Evolutionary conservation across 1,140 invertebrate species (phyloP), one percentile per base, ranked within the genome.

Genomic region (Brachionus sp.): DNA sequence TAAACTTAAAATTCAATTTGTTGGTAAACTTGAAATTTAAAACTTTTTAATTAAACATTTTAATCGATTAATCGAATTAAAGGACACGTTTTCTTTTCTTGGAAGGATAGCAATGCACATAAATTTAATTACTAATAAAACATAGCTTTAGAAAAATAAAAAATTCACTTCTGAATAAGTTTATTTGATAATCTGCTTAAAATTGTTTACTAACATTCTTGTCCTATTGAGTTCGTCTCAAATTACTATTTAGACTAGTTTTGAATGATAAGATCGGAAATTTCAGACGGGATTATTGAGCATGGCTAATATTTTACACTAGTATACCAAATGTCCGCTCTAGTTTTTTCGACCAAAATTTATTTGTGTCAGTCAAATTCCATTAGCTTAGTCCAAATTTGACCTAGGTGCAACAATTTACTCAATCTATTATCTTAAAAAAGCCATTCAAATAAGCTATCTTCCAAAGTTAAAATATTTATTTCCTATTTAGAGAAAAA

Each of bases 61-160:
- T 70, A 70, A 70, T 70, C 66, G 35, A 70, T 70, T 70, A 70
- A 70, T 70, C 35, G 66, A 70, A 70, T 70, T 70, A 42, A 70
- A 44, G 16, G 66, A 70, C 66, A 70, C 66, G 66, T 70, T 70
- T 70, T 33, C 29, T 29, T 66, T 70, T 70, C 62, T 39, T 39
- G 13, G 29, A 70, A 70, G 37, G 16, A 70, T 66, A 70, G 33
- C 29, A 19, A 19, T 39, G 19, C 16, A 19, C 66, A 37, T 37
- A 39, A 19, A 70, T 42, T 39, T 37, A 16, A 70, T 19, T 70
- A 70, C 33, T 70, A 70, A 70, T 70, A 70, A 70, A 70, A 70
- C 33, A 19, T 39, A 39, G 37, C 66, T 70, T 70, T 70, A 16
- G 5, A 9, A 66, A 66, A 33, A 29, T 29, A 29, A 33, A 66